Conservation (phyloP, 30 jellyfish, hydroid and myxozoan species). For the Euphysa ruthae region DNA sequence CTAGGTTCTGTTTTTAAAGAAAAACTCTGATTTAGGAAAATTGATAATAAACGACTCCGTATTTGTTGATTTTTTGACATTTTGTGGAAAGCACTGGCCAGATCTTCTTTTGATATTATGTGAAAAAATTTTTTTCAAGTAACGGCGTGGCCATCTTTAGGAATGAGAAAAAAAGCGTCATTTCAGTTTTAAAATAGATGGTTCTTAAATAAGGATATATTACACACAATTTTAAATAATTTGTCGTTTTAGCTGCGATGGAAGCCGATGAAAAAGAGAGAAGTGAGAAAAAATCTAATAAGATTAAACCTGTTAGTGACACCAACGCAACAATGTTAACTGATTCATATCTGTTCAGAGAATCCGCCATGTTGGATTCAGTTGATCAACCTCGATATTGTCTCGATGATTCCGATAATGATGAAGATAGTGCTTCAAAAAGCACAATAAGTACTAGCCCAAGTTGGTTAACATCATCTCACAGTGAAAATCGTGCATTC, state of each 20-base stretch:
- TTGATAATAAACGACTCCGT: not conserved
- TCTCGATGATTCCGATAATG: not conserved
- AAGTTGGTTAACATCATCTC: too few relatives aligned
- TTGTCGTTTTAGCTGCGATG: not conserved
- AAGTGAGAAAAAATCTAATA: not conserved
- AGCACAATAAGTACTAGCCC: not conserved
- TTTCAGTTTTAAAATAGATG: too few relatives aligned
- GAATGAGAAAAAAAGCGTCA: too few relatives aligned
- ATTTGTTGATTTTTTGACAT: too few relatives aligned
- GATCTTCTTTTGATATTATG: not conserved
- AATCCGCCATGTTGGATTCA: not conserved
- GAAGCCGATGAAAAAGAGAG: not conserved
- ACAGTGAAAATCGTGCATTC: too few relatives aligned
- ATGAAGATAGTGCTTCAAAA: not conserved
- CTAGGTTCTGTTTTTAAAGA: too few relatives aligned
- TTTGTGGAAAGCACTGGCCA: too few relatives aligned
- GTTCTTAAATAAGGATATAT: too few relatives aligned
- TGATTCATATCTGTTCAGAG: not conserved
- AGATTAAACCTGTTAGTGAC: constrained; percentile 1
- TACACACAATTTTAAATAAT: too few relatives aligned
- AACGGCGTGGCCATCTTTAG: too few relatives aligned
- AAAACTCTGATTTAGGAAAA: too few relatives aligned
- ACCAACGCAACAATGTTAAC: not conserved
- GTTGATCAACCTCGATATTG: not conserved
- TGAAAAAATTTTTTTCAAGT: not conserved